These are phyloP conservation scores for Galbula dea DNA, from an alignment of 2,113 vertebrate genomes.

Conservation along the genomic window DNA sequence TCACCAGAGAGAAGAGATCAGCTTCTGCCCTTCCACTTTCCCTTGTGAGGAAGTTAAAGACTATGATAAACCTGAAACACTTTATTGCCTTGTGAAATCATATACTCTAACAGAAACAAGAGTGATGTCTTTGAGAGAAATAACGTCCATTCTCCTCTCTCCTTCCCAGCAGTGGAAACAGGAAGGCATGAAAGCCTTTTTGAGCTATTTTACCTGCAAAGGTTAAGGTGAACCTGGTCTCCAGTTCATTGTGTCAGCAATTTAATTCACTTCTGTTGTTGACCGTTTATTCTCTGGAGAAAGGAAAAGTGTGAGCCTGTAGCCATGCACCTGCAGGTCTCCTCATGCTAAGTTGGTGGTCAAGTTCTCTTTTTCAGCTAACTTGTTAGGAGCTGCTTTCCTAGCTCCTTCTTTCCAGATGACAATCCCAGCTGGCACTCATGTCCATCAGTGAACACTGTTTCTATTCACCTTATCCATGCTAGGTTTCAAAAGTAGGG, in stretches of 20 bases:
- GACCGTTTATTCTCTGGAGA: background rate
- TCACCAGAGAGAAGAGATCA: too few species aligned
- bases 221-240: background rate
- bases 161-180: background rate
- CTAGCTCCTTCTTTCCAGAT: too few species aligned
- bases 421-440: background rate
- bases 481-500: background rate
- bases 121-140: background rate
- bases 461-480: background rate
- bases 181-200: background rate
- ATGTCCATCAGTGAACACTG: background rate
- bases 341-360: rapidly evolving
- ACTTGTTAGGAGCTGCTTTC: background rate
- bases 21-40: too few species aligned
- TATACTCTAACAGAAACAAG: background rate
- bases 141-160: background rate
- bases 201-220: background rate
- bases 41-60: too few species aligned
- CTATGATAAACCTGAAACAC: background rate
- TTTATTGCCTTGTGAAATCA: background rate
- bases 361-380: background rate
- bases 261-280: background rate
- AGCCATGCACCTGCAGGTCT: background rate
- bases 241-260: background rate
- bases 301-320: background rate